phyloP scores from a whole-genome alignment of 2,113 vertebrate species.

The human region DNA sequence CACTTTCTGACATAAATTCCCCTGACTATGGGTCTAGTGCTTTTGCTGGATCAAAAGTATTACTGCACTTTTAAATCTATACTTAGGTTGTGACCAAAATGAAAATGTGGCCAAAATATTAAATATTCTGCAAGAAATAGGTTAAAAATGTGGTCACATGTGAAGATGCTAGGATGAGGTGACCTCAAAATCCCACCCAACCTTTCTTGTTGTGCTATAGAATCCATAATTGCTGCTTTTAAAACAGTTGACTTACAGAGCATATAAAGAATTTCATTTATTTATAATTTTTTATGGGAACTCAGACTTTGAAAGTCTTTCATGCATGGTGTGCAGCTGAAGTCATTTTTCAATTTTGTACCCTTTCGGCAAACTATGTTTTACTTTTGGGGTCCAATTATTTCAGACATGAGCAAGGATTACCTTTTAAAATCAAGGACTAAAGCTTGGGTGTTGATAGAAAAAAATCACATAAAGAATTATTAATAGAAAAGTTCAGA shows the following conservation, averaged over 20 bases:
- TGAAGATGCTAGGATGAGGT: not conserved
- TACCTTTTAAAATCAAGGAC: constrained; percentile 21
- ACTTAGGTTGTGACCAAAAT: constrained; percentile 17
- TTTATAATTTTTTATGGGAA: constrained; percentile 26
- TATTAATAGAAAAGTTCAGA: not conserved
- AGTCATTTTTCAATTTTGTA: constrained; percentile 12
- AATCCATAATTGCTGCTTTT: not conserved
- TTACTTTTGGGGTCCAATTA: constrained; percentile 42
- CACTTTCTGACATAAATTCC: not conserved
- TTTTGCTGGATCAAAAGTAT: not conserved
- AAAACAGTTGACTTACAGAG: not conserved
- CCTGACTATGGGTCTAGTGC: not conserved
- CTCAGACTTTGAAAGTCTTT: constrained; percentile 39
- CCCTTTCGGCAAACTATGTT: constrained; percentile 14
- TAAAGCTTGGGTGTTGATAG: not conserved
- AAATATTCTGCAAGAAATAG: not conserved
- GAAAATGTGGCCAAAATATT: not conserved
- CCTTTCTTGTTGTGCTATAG: not conserved
- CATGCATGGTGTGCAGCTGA: not conserved
- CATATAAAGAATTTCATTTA: not conserved
- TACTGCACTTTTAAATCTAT: not conserved
- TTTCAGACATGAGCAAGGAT: constrained; percentile 3
- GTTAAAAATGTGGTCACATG: not conserved
- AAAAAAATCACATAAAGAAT: not conserved
- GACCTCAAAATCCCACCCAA: not conserved